Conservation (phyloP, 2,113 vertebrate genomes). For the Typhlomys cinereus region DNA sequence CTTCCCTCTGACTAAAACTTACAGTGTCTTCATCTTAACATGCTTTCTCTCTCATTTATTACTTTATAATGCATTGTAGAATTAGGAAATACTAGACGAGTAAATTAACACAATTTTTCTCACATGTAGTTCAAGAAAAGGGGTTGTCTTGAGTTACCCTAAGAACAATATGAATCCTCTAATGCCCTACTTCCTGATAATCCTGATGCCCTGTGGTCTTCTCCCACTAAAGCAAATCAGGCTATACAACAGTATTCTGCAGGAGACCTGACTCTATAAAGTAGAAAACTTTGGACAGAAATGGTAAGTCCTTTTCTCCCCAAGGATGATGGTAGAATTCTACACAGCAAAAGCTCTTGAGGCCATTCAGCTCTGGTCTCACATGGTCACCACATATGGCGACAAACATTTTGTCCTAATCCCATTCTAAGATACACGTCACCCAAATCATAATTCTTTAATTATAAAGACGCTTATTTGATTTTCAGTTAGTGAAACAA, state of each 20-base stretch:
- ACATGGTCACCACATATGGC: not conserved
- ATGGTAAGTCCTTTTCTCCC: not conserved
- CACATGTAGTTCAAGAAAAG: constrained; percentile 2
- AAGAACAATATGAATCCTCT: not conserved
- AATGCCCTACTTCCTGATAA: not conserved
- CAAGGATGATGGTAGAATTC: not conserved
- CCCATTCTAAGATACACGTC: not conserved
- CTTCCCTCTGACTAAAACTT: not conserved
- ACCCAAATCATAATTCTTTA: not conserved
- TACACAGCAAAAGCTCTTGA: not conserved
- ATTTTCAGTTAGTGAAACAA: constrained; percentile 27
- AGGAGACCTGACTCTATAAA: not conserved
- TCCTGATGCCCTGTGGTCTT: not conserved
- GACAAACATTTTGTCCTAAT: not conserved
- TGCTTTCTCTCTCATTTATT: not conserved
- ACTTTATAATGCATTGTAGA: not conserved
- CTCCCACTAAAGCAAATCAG: not conserved
- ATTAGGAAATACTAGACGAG: not conserved
- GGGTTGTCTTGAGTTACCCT: not conserved
- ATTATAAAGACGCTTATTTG: not conserved
- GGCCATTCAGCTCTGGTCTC: not conserved
- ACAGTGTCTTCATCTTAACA: not conserved
- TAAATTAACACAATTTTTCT: not conserved
- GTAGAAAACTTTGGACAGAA: not conserved
- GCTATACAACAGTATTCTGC: not conserved